Percentiles rank a stretch among this genome's conserved stretches.
Evolutionary conservation across 37 sponge, comb jelly and placozoan species (phyloP).

Genomic region (Cladorhizidae sp.): DNA sequence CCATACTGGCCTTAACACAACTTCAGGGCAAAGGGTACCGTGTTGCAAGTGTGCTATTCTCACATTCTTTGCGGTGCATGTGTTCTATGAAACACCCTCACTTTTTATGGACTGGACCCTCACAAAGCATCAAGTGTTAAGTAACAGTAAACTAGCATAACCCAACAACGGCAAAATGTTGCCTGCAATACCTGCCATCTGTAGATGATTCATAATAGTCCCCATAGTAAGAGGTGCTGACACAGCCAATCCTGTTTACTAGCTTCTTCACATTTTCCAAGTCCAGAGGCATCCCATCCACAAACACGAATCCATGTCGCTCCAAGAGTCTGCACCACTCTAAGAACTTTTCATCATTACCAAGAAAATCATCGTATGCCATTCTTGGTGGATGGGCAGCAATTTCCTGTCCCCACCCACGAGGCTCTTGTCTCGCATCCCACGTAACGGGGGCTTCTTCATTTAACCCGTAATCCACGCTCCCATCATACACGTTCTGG

Average conservation of each 20-base stretch:
- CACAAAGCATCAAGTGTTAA: too few species aligned
- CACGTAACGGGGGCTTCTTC: background rate
- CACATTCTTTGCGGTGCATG: too few species aligned
- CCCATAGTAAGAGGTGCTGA: slow-evolving; percentile 10
- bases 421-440: background rate
- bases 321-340: slow-evolving; percentile 7
- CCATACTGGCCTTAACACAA: too few species aligned
- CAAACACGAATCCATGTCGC: slow-evolving; percentile 13
- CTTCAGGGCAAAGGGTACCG: too few species aligned
- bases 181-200: too few species aligned
- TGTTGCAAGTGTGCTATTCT: too few species aligned
- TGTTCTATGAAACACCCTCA: too few species aligned
- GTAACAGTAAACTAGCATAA: too few species aligned
- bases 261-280: background rate
- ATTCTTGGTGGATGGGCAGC: slow-evolving; percentile 3
- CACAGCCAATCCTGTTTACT: slow-evolving; percentile 1
- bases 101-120: too few species aligned
- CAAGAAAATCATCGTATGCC: background rate
- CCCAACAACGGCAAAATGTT: too few species aligned
- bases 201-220: too few species aligned
- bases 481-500: slow-evolving; percentile 1
- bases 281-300: slow-evolving; percentile 2
- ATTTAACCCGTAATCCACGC: background rate
- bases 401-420: background rate
- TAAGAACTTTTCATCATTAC: background rate